phyloP scores from a whole-genome alignment of 2,113 vertebrate genomes.

The Scomber scombrus region DNA sequence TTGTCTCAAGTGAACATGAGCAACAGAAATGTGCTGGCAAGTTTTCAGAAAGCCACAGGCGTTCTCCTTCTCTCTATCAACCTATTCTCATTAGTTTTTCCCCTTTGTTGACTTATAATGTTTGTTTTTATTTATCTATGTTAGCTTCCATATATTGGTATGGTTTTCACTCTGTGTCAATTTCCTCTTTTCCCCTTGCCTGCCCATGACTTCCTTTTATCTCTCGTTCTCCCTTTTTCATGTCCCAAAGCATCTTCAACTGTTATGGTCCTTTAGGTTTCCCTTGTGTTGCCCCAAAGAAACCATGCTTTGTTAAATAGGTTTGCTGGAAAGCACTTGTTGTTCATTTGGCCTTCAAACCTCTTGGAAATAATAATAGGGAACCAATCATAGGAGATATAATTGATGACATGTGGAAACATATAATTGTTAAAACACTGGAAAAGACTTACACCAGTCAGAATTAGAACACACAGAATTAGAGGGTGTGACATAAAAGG shows the following conservation, averaged over 20 bases:
- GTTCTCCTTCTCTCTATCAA: slow-evolving; percentile 10
- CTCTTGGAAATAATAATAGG: slow-evolving; percentile 10
- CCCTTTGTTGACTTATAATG: slow-evolving; percentile 1
- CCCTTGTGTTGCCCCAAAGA: neutral
- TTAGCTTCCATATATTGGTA: neutral
- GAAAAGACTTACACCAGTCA: slow-evolving; percentile 32
- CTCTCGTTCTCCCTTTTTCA: neutral
- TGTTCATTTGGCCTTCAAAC: slow-evolving; percentile 37
- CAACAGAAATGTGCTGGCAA: slow-evolving; percentile 53
- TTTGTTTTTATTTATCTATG: slow-evolving; percentile 1
- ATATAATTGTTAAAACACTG: slow-evolving; percentile 24
- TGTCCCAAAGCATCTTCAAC: slow-evolving; percentile 42
- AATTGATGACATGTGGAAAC: slow-evolving; percentile 37
- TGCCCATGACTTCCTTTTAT: neutral
- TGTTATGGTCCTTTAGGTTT: slow-evolving; percentile 45
- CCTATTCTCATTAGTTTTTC: slow-evolving; percentile 1
- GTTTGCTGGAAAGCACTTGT: slow-evolving; percentile 17
- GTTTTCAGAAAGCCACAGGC: slow-evolving; percentile 58
- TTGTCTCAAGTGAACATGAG: slow-evolving; percentile 62
- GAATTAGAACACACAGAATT: slow-evolving; percentile 38
- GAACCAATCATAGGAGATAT: slow-evolving; percentile 28
- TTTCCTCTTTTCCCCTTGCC: neutral
- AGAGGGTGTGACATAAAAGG: slow-evolving; percentile 4
- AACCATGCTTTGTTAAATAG: slow-evolving; percentile 21
- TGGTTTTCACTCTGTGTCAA: neutral